Conservation (phyloP, 2,797 vertebrate species). For the Acridotheres tristis region DNA sequence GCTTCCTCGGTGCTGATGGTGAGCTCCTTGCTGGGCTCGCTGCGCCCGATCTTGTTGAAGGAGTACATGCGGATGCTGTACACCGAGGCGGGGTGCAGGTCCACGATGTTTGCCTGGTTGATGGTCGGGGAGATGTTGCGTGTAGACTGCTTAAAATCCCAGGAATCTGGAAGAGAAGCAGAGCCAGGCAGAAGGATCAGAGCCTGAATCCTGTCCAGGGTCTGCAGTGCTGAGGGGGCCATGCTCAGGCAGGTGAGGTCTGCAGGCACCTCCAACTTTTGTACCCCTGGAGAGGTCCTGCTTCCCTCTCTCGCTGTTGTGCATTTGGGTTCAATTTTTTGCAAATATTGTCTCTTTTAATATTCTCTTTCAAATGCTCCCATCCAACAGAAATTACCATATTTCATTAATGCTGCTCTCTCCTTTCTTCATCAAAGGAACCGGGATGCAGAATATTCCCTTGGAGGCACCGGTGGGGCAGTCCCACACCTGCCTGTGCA, state of each 20-base stretch:
- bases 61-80: constrained; percentile 99
- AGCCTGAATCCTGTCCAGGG: accelerated
- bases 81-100: constrained; percentile 93
- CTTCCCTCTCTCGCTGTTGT: not conserved
- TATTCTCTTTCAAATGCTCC: constrained; percentile 72
- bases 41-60: constrained; percentile 95
- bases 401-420: constrained; percentile 58
- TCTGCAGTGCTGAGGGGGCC: accelerated
- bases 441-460: constrained; percentile 30
- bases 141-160: constrained; percentile 96
- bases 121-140: constrained; percentile 98
- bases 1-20: constrained; percentile 98
- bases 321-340: not conserved
- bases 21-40: constrained; percentile 96
- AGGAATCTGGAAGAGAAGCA: constrained; percentile 82
- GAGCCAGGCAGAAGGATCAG: not conserved
- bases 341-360: constrained; percentile 61
- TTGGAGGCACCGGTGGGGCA: not conserved
- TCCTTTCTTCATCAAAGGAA: constrained; percentile 74
- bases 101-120: constrained; percentile 98
- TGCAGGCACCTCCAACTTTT: not conserved
- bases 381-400: constrained; percentile 64
- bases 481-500: not conserved
- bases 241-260: not conserved
- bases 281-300: accelerated